Evolutionary conservation across 2,113 vertebrate genomes (phyloP), one percentile per base, ranked within the genome.

Genomic region (Speoplatyrhinus poulsoni): DNA sequence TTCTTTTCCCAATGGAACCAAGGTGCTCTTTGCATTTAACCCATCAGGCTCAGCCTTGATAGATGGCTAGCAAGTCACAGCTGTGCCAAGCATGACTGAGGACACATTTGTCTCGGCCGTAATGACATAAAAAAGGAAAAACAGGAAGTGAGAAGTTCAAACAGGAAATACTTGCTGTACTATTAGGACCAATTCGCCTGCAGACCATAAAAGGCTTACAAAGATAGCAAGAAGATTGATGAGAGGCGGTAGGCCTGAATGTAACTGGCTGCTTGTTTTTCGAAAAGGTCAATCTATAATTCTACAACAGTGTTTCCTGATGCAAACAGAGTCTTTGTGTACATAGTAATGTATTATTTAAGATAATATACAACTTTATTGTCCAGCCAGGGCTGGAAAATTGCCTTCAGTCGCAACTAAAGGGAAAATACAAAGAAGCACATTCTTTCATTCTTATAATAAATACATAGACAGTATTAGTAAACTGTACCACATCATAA

Each of bases 151-250:
- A 93, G 90, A 93, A 91, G 85, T 88, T 93, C 89, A 87, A 90
- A 92, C 90, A 92, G 94, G 94, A 95, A 96, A 94, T 93, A 94
- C 89, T 95, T 95, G 72, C 67, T 77, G 89, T 90, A 88, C 90
- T 86, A 93, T 88, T 92, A 92, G 87, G 89, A 85, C 86, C 82
- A 89, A 87, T 90, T 77, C 72, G 55, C 55, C 55, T 52, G 10
- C 55, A 57, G 80, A 80, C 61, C 62, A 65, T 32, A 77, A 74
- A 81, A 32, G 57, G 62, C 60, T 67, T 61, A 82, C 72, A 82
- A 62, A 81, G 64, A 85, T 75, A 72, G 67, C 60, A 52, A 82
- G 83, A 84, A 73, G 74, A 88, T 55, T 76, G 64, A 84, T 58
- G 10, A 52, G 13, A 64, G 49, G n/a, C 0, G 9, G 55, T 0